phyloP scores from a whole-genome alignment of 2,888 invertebrate species.

The Glyphotaelius pellucidus region DNA sequence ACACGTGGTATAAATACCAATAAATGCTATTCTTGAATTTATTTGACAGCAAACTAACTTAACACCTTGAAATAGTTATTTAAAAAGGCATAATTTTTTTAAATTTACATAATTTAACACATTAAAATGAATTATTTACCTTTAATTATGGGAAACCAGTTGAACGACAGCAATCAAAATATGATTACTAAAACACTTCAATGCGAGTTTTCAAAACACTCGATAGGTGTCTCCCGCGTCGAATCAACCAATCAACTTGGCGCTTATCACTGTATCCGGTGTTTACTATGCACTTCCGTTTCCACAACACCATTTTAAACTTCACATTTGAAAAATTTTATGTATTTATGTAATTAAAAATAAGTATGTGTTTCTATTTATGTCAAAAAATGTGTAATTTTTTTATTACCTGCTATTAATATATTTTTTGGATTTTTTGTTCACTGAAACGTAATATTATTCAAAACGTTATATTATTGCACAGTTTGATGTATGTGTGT shows the following conservation, averaged over 20 bases:
- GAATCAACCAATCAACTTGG: not conserved
- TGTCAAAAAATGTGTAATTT: no score
- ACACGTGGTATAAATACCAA: not conserved
- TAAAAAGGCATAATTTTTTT: not conserved
- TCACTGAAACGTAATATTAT: no score
- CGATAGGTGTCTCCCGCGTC: slow-evolving; percentile 49
- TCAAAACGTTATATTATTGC: no score
- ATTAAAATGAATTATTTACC: not conserved
- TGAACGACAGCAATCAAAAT: not conserved
- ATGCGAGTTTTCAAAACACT: slow-evolving; percentile 39
- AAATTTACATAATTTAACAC: not conserved
- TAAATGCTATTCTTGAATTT: not conserved
- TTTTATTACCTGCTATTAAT: no score
- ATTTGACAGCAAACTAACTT: not conserved
- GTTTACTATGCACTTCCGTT: slow-evolving; percentile 19
- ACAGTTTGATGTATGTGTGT: not conserved
- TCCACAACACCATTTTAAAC: not conserved
- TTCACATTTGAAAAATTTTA: not conserved
- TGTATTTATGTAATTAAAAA: no score
- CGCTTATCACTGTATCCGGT: slow-evolving; percentile 49
- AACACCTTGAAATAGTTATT: not conserved
- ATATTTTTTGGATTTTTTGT: no score
- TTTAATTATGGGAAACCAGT: not conserved
- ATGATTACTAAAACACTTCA: not conserved
- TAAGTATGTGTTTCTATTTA: no score